phyloP scores from a whole-genome alignment of 2,888 invertebrate genomes.

The Mythimna loreyi region DNA sequence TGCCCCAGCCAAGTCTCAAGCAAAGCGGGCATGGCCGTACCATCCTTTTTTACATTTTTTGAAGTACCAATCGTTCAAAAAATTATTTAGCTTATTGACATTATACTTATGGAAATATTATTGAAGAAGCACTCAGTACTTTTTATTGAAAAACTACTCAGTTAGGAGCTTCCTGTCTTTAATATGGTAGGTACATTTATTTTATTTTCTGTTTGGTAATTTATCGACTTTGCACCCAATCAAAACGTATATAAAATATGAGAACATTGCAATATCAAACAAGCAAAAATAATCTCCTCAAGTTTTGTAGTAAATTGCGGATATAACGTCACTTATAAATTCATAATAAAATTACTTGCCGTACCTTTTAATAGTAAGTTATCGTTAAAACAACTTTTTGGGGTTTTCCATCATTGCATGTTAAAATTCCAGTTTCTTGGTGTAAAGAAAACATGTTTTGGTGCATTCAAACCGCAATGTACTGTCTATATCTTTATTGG shows the following conservation, averaged over 20 bases:
- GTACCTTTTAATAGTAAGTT: constrained; percentile 6
- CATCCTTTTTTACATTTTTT: neutral
- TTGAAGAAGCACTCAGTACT: neutral
- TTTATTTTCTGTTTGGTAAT: neutral
- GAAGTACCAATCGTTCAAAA: neutral
- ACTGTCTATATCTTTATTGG: constrained; percentile 18
- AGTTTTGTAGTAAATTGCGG: constrained; percentile 6
- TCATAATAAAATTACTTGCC: constrained; percentile 17
- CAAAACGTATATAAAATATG: constrained; percentile 19
- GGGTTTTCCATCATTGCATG: constrained; percentile 22
- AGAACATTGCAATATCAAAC: neutral
- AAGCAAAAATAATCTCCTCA: constrained; percentile 5
- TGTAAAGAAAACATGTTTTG: constrained; percentile 16
- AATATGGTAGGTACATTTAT: neutral
- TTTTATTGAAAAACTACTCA: neutral
- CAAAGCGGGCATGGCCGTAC: no score
- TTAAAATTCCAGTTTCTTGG: constrained; percentile 22
- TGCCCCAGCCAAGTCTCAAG: no score
- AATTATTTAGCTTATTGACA: neutral
- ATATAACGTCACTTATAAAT: constrained; percentile 3
- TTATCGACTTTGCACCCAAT: constrained; percentile 32
- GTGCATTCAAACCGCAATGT: neutral
- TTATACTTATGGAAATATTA: neutral
- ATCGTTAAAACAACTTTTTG: constrained; percentile 28
- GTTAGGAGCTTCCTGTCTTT: constrained; percentile 6